Evolutionary conservation across 2,797 vertebrate genomes (phyloP).

Genomic region (Microchirus variegatus): DNA sequence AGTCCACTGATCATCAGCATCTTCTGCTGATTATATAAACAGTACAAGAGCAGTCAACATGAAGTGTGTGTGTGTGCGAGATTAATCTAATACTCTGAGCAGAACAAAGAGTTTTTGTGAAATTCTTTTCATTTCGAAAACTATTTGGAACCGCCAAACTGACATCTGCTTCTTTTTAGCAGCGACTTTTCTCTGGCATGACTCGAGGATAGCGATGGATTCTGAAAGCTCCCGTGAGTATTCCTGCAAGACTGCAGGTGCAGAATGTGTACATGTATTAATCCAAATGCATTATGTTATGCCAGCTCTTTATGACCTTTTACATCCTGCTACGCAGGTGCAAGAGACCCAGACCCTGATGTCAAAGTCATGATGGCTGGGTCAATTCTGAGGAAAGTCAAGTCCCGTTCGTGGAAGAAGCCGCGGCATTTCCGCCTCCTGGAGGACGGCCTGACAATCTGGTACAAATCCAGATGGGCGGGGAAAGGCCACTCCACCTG

Average conservation of each 20-base stretch:
- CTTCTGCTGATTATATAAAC: too few species aligned
- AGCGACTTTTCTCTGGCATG: constrained; percentile 52
- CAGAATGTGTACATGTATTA: too few species aligned
- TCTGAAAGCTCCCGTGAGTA: constrained; percentile 65
- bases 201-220: constrained; percentile 63
- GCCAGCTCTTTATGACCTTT: too few species aligned
- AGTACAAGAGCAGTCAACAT: too few species aligned
- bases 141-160: constrained; percentile 5
- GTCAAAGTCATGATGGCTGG: constrained; percentile 89
- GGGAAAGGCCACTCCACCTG: constrained; percentile 89
- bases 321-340: constrained; percentile 70
- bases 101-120: background rate
- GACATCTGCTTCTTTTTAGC: constrained; percentile 42
- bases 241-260: background rate
- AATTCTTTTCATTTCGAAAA: constrained; percentile 19
- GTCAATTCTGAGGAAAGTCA: constrained; percentile 89
- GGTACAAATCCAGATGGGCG: constrained; percentile 91
- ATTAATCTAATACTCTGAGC: background rate
- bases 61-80: background rate
- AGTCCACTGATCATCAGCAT: too few species aligned
- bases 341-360: constrained; percentile 81
- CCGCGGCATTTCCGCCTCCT: constrained; percentile 90
- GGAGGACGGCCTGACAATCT: constrained; percentile 91
- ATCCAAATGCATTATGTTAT: too few species aligned
- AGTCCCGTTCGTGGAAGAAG: constrained; percentile 92